These are phyloP conservation scores for Erannis defoliaria DNA, from an alignment of 2,888 invertebrate genomes.

Conservation along the genomic window DNA sequence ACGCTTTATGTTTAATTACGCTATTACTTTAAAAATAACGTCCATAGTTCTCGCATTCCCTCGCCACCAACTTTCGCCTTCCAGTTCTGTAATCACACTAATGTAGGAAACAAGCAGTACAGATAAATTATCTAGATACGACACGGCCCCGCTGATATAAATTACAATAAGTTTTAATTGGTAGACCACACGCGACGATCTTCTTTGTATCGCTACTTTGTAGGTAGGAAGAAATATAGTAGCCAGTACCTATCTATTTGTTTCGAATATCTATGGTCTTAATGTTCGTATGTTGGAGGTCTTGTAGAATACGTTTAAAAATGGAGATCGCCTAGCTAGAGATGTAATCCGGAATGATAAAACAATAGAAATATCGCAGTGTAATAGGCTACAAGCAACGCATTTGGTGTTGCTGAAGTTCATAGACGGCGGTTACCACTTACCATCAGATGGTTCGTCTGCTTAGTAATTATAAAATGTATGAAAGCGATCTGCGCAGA, in stretches of 20 bases:
- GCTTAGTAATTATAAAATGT: no score
- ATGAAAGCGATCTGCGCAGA: no score
- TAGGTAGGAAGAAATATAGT: constrained; percentile 42
- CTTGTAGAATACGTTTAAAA: constrained; percentile 3
- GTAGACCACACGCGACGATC: constrained; percentile 76
- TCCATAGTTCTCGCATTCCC: constrained; percentile 23
- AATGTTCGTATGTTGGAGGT: background rate
- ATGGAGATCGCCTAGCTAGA: background rate
- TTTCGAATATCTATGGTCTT: constrained; percentile 19
- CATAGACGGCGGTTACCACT: no score
- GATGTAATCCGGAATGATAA: no score
- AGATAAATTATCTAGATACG: constrained; percentile 64
- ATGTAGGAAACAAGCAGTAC: constrained; percentile 54
- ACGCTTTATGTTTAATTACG: constrained; percentile 27
- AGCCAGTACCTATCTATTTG: constrained; percentile 30
- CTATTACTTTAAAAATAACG: constrained; percentile 24
- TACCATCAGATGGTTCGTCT: no score
- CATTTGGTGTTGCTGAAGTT: no score
- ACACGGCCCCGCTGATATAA: constrained; percentile 58
- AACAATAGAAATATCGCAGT: no score
- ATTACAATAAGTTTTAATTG: constrained; percentile 75
- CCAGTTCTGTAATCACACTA: constrained; percentile 54
- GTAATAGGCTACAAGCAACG: no score
- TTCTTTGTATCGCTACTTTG: constrained; percentile 32
- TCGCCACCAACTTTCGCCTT: constrained; percentile 24